Percentiles rank a stretch among this genome's conserved stretches.
These are phyloP conservation scores for Cyprinodon variegatus DNA, from an alignment of 2,113 vertebrate species.

Conservation along the genomic window DNA sequence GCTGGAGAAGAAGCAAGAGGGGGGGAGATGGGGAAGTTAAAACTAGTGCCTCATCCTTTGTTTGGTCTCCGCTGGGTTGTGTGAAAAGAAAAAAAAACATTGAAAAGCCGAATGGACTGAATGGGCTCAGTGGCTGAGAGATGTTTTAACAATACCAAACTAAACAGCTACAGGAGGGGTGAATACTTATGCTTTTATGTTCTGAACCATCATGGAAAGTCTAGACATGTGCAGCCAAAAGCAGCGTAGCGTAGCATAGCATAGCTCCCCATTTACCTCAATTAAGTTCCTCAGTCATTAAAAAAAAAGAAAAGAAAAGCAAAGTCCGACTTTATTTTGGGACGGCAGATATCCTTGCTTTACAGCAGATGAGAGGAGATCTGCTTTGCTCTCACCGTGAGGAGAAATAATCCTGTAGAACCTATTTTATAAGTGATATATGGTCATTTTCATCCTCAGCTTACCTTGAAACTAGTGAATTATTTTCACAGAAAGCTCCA, in stretches of 20 bases:
- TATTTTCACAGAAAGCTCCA: not conserved
- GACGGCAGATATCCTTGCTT: too few relatives aligned
- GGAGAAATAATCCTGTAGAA: not conserved
- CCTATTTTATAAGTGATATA: not conserved
- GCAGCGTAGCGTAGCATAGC: slow-evolving; percentile 8
- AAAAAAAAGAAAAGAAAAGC: not conserved
- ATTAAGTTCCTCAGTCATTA: not conserved
- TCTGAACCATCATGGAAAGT: not conserved
- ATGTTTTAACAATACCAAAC: too few relatives aligned
- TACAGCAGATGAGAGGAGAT: too few relatives aligned
- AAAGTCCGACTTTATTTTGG: too few relatives aligned
- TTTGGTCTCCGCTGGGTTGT: slow-evolving; percentile 53
- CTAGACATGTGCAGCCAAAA: not conserved
- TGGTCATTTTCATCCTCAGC: not conserved
- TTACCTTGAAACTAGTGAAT: not conserved
- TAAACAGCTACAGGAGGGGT: not conserved
- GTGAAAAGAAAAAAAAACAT: not conserved
- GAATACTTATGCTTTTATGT: not conserved
- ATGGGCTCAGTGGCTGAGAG: not conserved
- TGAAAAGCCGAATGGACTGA: not conserved
- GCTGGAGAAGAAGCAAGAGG: slow-evolving; percentile 28
- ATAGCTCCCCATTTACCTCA: not conserved
- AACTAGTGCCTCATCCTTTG: slow-evolving; percentile 71
- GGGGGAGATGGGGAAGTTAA: slow-evolving; percentile 27
- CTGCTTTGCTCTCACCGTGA: not conserved